A percentile compares a stretch with the other conserved stretches of the same genome.
Conservation (phyloP, 2,888 invertebrate genomes). For the Venustoraphidia nigricollis region DNA sequence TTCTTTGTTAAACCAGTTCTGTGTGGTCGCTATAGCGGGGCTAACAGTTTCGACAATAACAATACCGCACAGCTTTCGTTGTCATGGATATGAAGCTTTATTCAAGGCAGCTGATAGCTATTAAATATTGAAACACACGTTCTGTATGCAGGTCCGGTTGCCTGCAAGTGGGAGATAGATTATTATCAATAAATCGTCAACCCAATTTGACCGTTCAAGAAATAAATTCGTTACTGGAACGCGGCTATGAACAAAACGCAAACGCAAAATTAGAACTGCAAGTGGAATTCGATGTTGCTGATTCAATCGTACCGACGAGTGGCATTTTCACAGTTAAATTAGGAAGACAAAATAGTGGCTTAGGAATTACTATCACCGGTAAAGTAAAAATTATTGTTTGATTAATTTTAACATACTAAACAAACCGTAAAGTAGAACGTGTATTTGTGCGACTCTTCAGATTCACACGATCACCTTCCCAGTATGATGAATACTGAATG, state of each 20-base stretch:
- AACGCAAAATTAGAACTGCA: constrained; percentile 58
- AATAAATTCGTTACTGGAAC: constrained; percentile 31
- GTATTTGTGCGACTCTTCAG: too few relatives aligned
- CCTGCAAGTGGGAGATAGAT: constrained; percentile 65
- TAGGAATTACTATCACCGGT: constrained; percentile 85
- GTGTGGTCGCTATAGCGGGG: too few relatives aligned
- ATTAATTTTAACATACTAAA: too few relatives aligned
- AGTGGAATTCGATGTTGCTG: constrained; percentile 82
- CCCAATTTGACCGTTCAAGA: constrained; percentile 46
- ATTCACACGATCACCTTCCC: too few relatives aligned
- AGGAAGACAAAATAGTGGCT: constrained; percentile 59
- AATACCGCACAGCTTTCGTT: too few relatives aligned
- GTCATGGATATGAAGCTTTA: too few relatives aligned
- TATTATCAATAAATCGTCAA: constrained; percentile 72
- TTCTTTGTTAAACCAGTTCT: too few relatives aligned
- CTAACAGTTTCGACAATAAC: too few relatives aligned
- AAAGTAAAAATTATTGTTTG: constrained; percentile 7
- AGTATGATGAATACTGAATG: too few relatives aligned
- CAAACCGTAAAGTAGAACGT: too few relatives aligned
- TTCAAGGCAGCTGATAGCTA: too few relatives aligned
- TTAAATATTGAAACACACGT: too few relatives aligned
- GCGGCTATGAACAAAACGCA: constrained; percentile 34
- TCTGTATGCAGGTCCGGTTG: constrained; percentile 44
- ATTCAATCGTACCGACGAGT: constrained; percentile 78
- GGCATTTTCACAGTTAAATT: constrained; percentile 85